Evolutionary conservation across 2,888 invertebrate genomes (phyloP).

Genomic region (Acleris sparsana): DNA sequence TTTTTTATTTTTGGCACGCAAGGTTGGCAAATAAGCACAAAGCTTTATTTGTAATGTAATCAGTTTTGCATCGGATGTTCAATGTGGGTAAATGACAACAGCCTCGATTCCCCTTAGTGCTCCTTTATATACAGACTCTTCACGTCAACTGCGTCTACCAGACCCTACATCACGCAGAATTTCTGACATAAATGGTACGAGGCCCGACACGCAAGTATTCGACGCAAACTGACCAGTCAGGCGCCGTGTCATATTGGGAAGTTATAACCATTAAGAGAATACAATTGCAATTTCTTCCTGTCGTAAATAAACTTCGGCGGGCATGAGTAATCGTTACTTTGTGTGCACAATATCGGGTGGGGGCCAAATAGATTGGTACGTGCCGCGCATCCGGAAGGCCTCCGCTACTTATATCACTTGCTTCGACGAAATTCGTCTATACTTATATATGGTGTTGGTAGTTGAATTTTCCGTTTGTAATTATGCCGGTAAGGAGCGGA

Average conservation of each 20-base stretch:
- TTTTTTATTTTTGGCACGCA: no score
- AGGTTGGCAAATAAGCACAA: no score
- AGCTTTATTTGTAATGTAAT: no score
- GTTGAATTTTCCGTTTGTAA: constrained; percentile 80
- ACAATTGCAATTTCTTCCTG: constrained; percentile 82
- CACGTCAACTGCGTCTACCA: background rate
- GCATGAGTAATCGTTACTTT: constrained; percentile 79
- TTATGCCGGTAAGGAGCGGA: constrained; percentile 74
- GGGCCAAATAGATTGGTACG: constrained; percentile 79
- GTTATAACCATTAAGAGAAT: constrained; percentile 78
- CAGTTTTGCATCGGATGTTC: no score
- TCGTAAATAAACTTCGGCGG: constrained; percentile 77
- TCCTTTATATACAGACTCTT: no score
- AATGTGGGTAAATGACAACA: no score
- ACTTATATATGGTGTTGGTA: constrained; percentile 63
- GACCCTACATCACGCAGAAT: background rate
- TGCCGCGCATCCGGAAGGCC: constrained; percentile 61
- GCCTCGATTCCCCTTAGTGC: no score
- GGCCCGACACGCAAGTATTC: background rate
- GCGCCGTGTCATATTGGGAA: constrained; percentile 63
- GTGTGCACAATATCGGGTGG: constrained; percentile 76
- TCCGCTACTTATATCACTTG: constrained; percentile 46
- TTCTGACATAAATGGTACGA: background rate
- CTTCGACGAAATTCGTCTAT: constrained; percentile 70
- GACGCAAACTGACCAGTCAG: constrained; percentile 43